Base-by-base conservation (phyloP, 2,888 invertebrate genomes). In the Portevinia maculata region DNA sequence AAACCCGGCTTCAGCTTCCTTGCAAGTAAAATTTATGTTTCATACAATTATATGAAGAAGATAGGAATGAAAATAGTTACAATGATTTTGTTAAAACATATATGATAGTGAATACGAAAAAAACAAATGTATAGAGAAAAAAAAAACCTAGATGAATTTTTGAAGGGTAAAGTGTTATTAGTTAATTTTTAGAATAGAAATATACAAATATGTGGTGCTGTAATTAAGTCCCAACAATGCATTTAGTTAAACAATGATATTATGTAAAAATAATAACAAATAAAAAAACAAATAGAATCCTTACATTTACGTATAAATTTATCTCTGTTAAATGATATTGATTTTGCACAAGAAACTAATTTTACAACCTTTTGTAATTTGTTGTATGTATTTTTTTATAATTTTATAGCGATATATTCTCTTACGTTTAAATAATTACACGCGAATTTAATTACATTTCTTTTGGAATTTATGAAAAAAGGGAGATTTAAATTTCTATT, bases 191-290 rank as follows among this genome's bases (percentile, higher is more conserved):
- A 83, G 78, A 83, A 78, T 71, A 67, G 34, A 76, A 62, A 78
- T 83, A 83, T 73, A 83, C 76, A 83, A 83, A 83, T 78, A 78
- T 67, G 84, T 84, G 84, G 84, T 84, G 84, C 84, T 84, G 84
- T 83, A 84, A 84, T 79, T 83, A 57, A 84, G 84, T 84, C 84
- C 83, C 83, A 69, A 81, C 55, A 73, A 65, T 67, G 83, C 71
- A 78, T 83, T 83, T 78, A 83, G 71, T 76, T 83, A 52, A 32
- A 65, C 21, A 65, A 74, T 69, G 30, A 71, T 71, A 70, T 79
- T 71, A 59, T 55, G 34, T 39, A 19, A 62, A 37, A 19, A 1
- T n/a, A 46, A 48, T n/a, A n/a, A n/a, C n/a, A n/a, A n/a, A n/a
- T n/a, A n/a, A 39, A 17, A 15, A 50, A 50, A 28, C 13, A 52